Evolutionary conservation across 2,888 invertebrate genomes (phyloP), one percentile per base, ranked within the genome.

Genomic region (Pemphredon lugubris): DNA sequence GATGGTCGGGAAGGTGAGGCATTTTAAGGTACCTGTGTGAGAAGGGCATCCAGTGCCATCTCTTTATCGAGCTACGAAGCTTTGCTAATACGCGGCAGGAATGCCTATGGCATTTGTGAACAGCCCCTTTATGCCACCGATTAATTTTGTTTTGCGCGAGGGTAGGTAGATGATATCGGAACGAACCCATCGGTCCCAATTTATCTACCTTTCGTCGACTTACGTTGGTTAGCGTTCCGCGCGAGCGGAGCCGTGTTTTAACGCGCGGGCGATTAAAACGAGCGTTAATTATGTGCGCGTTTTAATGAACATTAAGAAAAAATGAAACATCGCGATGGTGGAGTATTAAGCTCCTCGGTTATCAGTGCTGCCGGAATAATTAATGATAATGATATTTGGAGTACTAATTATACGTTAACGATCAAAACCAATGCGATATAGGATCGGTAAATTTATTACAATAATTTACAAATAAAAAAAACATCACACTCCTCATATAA

Each of bases 31-130:
- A n/a, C n/a, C n/a, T n/a, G n/a, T n/a, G 57, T 39, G 50, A 78
- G 65, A 53, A 63, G 82, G 72, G 81, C 78, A 77, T 51, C 75
- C 79, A 82, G 81, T 81, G 84, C 84, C 84, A 84, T 84, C 84
- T 84, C 82, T 84, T 61, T 53, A 81, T 53, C 47, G 57, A 59
- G 57, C 51, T 57, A 42, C 5, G 79, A 79, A 79, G 66, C 66
- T 77, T 44, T 30, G 65, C 30, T 61, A 51, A 47, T 71, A 44
- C 26, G 45, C 50, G 32, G 11, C 18, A 26, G 39, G 44, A 47
- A 63, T 57, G 53, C 23, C 53, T 42, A 23, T 7, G 13, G 6
- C 32, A 42, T 30, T 47, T 58, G 45, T 39, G 53, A 20, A 40
- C 39, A 13, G 5, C 18, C 53, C 37, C 40, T 47, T 64, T 54